These are phyloP conservation scores for Cataglyphis altisquamis DNA, from an alignment of 2,888 invertebrate genomes.

Conservation along the genomic window DNA sequence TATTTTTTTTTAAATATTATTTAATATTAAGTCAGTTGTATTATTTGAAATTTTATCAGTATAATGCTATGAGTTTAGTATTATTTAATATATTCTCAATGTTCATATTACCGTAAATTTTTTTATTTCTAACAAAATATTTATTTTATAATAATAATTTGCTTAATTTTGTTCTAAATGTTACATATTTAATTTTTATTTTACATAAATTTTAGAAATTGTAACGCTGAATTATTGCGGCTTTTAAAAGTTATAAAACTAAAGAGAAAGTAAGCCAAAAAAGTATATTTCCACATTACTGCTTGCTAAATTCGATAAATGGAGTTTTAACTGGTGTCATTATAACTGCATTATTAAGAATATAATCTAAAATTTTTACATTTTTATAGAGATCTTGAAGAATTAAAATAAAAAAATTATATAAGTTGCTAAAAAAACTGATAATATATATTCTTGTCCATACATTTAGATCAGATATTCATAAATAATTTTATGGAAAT, in stretches of 20 bases:
- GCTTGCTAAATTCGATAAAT: not conserved
- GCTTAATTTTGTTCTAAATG: not conserved
- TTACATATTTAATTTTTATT: not conserved
- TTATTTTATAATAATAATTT: not conserved
- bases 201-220: conserved; percentile 7
- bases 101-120: not conserved
- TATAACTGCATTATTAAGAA: not conserved
- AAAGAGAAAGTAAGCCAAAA: not conserved
- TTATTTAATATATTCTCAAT: not conserved
- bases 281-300: not conserved
- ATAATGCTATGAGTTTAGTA: not conserved
- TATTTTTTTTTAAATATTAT: not conserved
- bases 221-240: not conserved
- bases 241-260: not conserved
- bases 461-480: not conserved
- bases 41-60: not conserved
- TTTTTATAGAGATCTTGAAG: not conserved
- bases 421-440: not conserved
- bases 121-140: not conserved
- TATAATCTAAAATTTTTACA: not conserved
- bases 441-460: not conserved
- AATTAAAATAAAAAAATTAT: not conserved
- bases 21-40: not conserved
- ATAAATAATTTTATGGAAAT: not conserved
- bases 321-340: conserved; percentile 1